phyloP scores from a whole-genome alignment of 1,140 invertebrate species.

The Nasonia giraulti region DNA sequence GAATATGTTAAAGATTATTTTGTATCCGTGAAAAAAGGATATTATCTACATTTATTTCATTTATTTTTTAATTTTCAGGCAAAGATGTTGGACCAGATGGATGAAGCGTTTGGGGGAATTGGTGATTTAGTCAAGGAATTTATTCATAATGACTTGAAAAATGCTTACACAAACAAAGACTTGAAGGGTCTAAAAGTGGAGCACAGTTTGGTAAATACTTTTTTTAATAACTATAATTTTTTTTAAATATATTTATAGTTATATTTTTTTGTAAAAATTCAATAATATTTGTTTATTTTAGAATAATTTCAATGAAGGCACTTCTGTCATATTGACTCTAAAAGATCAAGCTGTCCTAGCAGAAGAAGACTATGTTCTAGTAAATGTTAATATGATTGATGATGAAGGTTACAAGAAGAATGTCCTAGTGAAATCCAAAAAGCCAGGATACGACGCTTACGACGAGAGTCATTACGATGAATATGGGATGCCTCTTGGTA shows the following conservation, averaged over 20 bases:
- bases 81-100: conserved; percentile 94
- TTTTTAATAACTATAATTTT: conserved; percentile 30
- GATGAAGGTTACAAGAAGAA: conserved; percentile 93
- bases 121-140: conserved; percentile 88
- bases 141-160: conserved; percentile 77
- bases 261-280: conserved; percentile 17
- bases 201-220: conserved; percentile 82
- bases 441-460: conserved; percentile 88
- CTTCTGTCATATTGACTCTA: conserved; percentile 91
- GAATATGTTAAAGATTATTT: conserved; percentile 74
- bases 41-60: neutral
- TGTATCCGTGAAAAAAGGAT: neutral
- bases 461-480: conserved; percentile 92
- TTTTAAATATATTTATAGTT: no score
- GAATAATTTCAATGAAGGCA: conserved; percentile 87
- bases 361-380: conserved; percentile 89
- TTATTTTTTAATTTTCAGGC: conserved; percentile 77
- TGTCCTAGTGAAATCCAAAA: conserved; percentile 88
- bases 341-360: conserved; percentile 95
- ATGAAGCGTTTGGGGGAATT: conserved; percentile 92
- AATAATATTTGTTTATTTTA: conserved; percentile 51
- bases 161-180: conserved; percentile 81
- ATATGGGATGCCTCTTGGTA: conserved; percentile 83
- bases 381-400: conserved; percentile 97
- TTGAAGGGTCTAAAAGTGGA: conserved; percentile 91